Evolutionary conservation across 2,113 vertebrate genomes (phyloP), one percentile per base, ranked within the genome.

Genomic region (Apistogramma diplotaenia): DNA sequence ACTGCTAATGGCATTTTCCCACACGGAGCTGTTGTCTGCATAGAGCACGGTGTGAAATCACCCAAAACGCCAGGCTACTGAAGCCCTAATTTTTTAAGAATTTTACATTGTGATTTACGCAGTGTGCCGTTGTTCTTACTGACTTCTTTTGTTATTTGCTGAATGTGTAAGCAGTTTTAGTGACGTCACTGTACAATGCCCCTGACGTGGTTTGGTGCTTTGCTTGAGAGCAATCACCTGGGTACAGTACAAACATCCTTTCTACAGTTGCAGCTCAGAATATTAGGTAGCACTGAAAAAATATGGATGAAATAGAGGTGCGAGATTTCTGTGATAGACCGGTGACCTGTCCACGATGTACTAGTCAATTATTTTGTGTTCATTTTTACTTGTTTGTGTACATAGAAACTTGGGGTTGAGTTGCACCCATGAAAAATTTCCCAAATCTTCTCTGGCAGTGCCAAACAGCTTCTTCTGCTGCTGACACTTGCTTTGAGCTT

Each of bases 1-100:
- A 88, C 33, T 85, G 85, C 83, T 93, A 93, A 94, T 92, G 92
- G 89, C 87, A 83, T 93, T 91, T 93, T 87, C 85, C 79, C 74
- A 84, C 86, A 60, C 58, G 79, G 85, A 57, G 73, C 74, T 82
- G 55, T 84, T 88, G 89, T 88, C 61, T 78, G 61, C 79, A 60
- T 65, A 77, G 79, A 46, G 61, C 71, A 58, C 62, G 15, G 29
- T 12, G 23, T 31, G 43, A 74, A 83, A 88, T 87, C 74, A 74
- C 73, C 29, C 78, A 60, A 71, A 70, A 60, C 8, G 0, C 13
- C 31, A 51, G 73, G 71, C 78, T 78, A 77, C 85, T 85, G 82
- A 77, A 72, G n/a, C 55, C 46, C 58, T 60, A 35, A 9, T 35
- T 82, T 76, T 60, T 75, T 2, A 83, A 71, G 21, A 78, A 53